Evolutionary conservation across 2,888 invertebrate species (phyloP).

Genomic region (Stenurella melanura): DNA sequence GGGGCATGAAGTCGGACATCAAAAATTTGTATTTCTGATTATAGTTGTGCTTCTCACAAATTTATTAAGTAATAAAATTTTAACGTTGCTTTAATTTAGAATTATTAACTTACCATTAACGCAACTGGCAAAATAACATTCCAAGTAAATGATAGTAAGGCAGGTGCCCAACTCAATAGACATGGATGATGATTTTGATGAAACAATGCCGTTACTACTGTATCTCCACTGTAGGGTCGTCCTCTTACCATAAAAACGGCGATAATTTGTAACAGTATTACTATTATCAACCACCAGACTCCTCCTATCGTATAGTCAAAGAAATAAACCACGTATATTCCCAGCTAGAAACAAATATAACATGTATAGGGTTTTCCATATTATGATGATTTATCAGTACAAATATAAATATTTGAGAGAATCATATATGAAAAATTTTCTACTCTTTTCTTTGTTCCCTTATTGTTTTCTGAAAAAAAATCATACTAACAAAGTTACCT

Average conservation of each 20-base stretch:
- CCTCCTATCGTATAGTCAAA: constrained; percentile 90
- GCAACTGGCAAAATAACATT: constrained; percentile 90
- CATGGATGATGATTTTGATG: constrained; percentile 74
- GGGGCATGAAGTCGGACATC: too few species aligned
- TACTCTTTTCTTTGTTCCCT: too few species aligned
- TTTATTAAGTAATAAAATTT: not conserved
- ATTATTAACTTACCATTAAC: constrained; percentile 81
- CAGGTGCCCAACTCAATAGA: constrained; percentile 78
- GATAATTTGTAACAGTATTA: constrained; percentile 84
- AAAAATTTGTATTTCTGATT: too few species aligned
- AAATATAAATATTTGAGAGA: too few species aligned
- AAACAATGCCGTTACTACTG: constrained; percentile 79
- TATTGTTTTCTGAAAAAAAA: too few species aligned
- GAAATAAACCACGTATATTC: constrained; percentile 88
- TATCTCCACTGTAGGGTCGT: constrained; percentile 89
- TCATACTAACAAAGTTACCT: too few species aligned
- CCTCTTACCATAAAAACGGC: constrained; percentile 92
- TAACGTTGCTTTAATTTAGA: not conserved
- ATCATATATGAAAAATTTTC: too few species aligned
- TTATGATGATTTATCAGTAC: too few species aligned
- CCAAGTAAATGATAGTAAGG: constrained; percentile 89
- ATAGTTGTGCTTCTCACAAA: too few species aligned
- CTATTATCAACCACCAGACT: constrained; percentile 89
- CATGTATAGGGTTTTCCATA: not conserved
- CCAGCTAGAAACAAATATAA: constrained; percentile 75